Percentiles rank a stretch among this genome's conserved stretches.
Evolutionary conservation across 2,888 invertebrate genomes (phyloP).

Genomic region (Frankliniella intonsa): DNA sequence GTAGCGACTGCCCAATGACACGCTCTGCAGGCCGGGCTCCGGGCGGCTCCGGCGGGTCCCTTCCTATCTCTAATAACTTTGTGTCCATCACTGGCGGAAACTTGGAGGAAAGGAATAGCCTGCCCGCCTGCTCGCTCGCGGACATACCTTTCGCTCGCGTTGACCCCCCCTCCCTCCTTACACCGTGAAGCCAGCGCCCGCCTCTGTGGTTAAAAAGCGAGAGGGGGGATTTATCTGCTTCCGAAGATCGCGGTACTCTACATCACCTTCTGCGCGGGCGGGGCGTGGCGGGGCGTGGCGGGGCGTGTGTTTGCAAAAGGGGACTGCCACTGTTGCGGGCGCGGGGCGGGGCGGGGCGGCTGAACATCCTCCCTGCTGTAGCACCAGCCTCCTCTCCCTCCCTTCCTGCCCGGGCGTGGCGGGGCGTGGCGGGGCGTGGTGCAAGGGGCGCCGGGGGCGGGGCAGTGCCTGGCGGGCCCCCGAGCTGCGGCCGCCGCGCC

Average conservation of each 20-base stretch:
- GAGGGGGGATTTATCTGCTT: no score
- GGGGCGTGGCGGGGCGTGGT: not conserved
- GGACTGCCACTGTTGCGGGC: not conserved
- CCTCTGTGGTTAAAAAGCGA: no score
- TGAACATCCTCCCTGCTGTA: not conserved
- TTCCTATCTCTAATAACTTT: not conserved
- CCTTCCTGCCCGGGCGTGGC: not conserved
- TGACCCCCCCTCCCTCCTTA: no score
- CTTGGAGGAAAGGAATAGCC: no score
- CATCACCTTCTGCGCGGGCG: no score
- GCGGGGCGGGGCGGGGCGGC: not conserved
- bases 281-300: not conserved
- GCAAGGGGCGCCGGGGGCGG: not conserved
- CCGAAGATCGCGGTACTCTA: no score
- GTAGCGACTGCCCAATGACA: not conserved
- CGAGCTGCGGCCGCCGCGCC: not conserved
- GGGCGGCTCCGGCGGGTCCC: not conserved
- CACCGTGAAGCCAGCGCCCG: no score
- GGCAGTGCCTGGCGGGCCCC: not conserved
- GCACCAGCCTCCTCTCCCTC: not conserved
- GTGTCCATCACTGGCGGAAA: no score
- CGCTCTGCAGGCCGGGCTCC: not conserved
- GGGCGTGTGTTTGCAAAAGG: not conserved
- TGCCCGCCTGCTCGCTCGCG: no score
- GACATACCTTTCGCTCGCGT: no score